A percentile compares a stretch with the other conserved stretches of the same genome.
phyloP scores from a whole-genome alignment of 2,888 invertebrate species.

The Mechanitis mazaeus region DNA sequence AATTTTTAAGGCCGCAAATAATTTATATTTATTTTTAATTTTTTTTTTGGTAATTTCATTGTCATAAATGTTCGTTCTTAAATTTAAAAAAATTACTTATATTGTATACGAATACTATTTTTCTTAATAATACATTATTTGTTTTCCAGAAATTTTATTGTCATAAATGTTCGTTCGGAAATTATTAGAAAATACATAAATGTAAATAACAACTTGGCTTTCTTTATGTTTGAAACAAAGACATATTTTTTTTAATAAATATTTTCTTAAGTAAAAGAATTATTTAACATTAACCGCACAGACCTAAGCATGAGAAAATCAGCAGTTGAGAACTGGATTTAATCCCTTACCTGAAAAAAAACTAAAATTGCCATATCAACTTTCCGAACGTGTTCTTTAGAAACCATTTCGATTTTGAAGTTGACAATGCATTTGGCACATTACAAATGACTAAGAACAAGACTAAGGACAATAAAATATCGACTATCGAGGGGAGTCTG shows the following conservation, averaged over 20 bases:
- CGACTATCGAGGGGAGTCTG: conserved; percentile 40
- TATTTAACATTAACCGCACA: too few relatives aligned
- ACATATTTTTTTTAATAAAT: too few relatives aligned
- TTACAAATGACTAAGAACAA: conserved; percentile 49
- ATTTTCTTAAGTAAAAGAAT: too few relatives aligned
- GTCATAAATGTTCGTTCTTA: too few relatives aligned
- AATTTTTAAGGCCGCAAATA: conserved; percentile 27
- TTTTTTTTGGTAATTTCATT: too few relatives aligned
- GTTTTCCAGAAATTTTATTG: conserved; percentile 2
- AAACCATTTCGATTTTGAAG: conserved; percentile 36
- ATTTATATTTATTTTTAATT: neutral
- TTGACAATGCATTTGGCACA: conserved; percentile 56
- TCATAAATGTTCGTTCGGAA: too few relatives aligned
- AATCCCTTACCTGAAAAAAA: conserved; percentile 30
- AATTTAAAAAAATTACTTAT: too few relatives aligned
- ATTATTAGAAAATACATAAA: too few relatives aligned
- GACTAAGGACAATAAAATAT: conserved; percentile 45
- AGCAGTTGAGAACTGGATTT: conserved; percentile 34
- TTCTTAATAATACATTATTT: neutral
- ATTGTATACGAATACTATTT: too few relatives aligned
- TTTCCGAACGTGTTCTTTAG: conserved; percentile 38
- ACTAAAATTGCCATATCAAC: conserved; percentile 37
- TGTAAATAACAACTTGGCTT: too few relatives aligned
- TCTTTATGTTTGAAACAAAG: too few relatives aligned
- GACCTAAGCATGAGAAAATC: too few relatives aligned